Evolutionary conservation across 2,113 vertebrate species (phyloP), one percentile per base, ranked within the genome.

Genomic region (Tupaia chinensis): DNA sequence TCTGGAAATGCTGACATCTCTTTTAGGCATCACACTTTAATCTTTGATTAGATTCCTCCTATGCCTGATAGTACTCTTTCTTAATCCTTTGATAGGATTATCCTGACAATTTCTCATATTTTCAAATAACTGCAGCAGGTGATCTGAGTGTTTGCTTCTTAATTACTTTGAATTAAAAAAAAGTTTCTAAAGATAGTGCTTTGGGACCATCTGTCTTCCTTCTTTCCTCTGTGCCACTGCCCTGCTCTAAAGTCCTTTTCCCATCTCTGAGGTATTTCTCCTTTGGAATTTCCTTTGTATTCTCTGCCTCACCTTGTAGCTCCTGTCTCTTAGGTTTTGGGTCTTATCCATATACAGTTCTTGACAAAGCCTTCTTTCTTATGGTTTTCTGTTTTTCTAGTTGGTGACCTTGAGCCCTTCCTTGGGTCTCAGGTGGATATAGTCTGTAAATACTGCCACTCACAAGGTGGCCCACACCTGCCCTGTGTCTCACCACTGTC

Each of bases 391-490:
- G 53, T 78, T 89, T 97, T 95, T 69, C 58, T 93, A 66, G 54
- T 93, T 80, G 60, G 19, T 95, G 87, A 94, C 93, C 87, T 93
- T 88, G 63, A 93, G 65, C 53, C 76, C 73, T 85, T 89, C 27
- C 54, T 93, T 27, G 65, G 1, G 0, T 85, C 32, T 94, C 80
- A 66, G 0, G 2, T 89, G 87, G 76, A 93, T 63, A 12, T 54
- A 23, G 70, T 77, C 72, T 92, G 17, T 92, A 93, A 93, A 79
- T 19, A 27, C 89, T 95, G 87, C 68, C 92, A 94, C 90, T 96
- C 92, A 96, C n/a, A 34, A 54, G 54, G 20, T 61, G 66, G 76
- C 72, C 84, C 87, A 73, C 7, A 61, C 54, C 87, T 95, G 86
- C 63, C 89, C 77, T 66, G n/a, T 15, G 1, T 77, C 93, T 96